These are phyloP conservation scores for Gymnosoma rotundatum DNA, from an alignment of 2,888 invertebrate species.

Conservation along the genomic window DNA sequence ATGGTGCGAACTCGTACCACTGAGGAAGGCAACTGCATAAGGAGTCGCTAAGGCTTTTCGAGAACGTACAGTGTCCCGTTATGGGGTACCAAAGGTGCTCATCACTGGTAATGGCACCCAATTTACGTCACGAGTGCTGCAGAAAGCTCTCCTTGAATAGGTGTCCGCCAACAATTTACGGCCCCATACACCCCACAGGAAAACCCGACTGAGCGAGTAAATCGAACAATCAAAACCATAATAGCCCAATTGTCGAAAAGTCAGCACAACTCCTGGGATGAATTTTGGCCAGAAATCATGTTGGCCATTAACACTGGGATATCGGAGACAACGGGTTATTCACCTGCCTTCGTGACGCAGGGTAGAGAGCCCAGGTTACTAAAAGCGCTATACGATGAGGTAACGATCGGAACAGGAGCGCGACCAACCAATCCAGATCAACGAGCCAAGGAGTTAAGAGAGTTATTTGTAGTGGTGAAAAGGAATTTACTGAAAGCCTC, in stretches of 20 bases:
- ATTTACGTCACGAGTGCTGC: too few relatives aligned
- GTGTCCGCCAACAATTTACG: too few relatives aligned
- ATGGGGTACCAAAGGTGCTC: not conserved
- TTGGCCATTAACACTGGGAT: constrained; percentile 26
- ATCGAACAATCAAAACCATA: too few relatives aligned
- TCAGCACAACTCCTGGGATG: constrained; percentile 1
- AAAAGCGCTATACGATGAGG: too few relatives aligned
- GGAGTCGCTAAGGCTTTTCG: not conserved
- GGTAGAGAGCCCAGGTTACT: too few relatives aligned
- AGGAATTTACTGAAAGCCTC: too few relatives aligned
- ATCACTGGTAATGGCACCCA: too few relatives aligned
- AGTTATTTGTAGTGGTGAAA: not conserved
- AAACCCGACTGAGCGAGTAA: too few relatives aligned
- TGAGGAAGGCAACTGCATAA: not conserved
- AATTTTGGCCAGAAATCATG: constrained; percentile 1
- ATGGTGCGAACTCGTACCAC: not conserved
- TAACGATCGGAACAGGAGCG: not conserved
- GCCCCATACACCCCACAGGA: too few relatives aligned
- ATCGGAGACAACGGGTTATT: constrained; percentile 18
- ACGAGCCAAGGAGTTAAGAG: not conserved
- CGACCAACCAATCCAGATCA: not conserved
- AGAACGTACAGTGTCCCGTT: not conserved
- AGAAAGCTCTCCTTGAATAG: too few relatives aligned
- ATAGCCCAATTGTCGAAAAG: not conserved
- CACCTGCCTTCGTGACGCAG: constrained; percentile 7